Evolutionary conservation across 2,888 invertebrate genomes (phyloP).

Genomic region (Didymodactylos carnosus): DNA sequence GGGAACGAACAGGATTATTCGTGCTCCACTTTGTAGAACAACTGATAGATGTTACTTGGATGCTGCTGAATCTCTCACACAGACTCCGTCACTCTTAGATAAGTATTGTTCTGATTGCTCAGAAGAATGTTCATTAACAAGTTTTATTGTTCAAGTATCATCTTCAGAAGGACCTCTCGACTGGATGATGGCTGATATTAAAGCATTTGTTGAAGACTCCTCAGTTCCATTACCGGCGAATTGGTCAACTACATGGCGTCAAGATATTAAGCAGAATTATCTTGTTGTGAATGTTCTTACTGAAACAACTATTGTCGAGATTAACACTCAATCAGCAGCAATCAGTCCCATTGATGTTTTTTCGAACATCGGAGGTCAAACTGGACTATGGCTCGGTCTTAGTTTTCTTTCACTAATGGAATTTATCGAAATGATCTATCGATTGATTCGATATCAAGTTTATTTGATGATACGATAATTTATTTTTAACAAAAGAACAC

Average conservation of each 20-base stretch:
- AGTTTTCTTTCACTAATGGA: not conserved
- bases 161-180: not conserved
- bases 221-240: not conserved
- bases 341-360: not conserved
- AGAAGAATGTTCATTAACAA: not conserved
- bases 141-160: not conserved
- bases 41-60: not conserved
- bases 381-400: not conserved
- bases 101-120: not conserved
- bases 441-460: not conserved
- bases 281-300: not conserved
- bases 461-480: too few species aligned
- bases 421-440: not conserved
- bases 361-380: not conserved
- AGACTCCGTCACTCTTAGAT: not conserved
- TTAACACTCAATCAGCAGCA: not conserved
- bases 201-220: not conserved
- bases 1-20: not conserved
- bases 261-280: not conserved
- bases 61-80: not conserved
- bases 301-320: not conserved
- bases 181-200: not conserved
- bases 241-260: not conserved
- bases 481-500: too few species aligned
- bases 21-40: not conserved